A percentile compares a stretch with the other conserved stretches of the same genome.
These are phyloP conservation scores for Gambelia wislizenii DNA, from an alignment of 2,797 vertebrate genomes.

Conservation along the genomic window DNA sequence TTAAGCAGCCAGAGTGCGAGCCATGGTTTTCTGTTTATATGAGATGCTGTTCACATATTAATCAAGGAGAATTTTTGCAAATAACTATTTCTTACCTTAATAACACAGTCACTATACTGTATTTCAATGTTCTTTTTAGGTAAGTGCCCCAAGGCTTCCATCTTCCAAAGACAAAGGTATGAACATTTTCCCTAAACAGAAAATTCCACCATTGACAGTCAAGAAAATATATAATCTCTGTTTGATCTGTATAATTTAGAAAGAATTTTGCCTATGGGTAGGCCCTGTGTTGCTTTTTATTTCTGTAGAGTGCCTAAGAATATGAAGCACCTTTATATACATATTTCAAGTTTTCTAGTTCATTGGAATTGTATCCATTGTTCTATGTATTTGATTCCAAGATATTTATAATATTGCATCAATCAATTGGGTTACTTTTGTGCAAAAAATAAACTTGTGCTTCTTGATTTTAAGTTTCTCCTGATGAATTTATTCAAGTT, in stretches of 20 bases:
- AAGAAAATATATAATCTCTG: slow-evolving; percentile 4
- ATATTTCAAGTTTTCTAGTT: background rate
- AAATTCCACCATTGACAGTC: background rate
- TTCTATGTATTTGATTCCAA: background rate
- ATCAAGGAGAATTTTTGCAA: background rate
- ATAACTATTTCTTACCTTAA: slow-evolving; percentile 2
- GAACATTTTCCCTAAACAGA: background rate
- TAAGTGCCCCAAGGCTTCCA: background rate
- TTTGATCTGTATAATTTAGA: background rate
- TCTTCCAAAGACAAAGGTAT: background rate
- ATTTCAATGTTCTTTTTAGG: background rate
- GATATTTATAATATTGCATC: no score
- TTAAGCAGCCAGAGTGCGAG: background rate
- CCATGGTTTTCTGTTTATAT: background rate
- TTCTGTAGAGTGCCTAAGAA: background rate
- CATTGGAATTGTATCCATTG: background rate
- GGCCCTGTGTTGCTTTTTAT: background rate
- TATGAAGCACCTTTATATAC: background rate
- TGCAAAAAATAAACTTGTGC: background rate
- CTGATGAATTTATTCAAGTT: background rate
- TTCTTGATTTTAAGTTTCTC: background rate
- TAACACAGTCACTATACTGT: background rate
- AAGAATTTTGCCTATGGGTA: background rate
- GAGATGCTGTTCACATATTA: background rate
- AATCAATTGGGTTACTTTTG: background rate